Base-by-base conservation (phyloP, 2,797 vertebrate genomes). In the Enteromius anoplus region DNA sequence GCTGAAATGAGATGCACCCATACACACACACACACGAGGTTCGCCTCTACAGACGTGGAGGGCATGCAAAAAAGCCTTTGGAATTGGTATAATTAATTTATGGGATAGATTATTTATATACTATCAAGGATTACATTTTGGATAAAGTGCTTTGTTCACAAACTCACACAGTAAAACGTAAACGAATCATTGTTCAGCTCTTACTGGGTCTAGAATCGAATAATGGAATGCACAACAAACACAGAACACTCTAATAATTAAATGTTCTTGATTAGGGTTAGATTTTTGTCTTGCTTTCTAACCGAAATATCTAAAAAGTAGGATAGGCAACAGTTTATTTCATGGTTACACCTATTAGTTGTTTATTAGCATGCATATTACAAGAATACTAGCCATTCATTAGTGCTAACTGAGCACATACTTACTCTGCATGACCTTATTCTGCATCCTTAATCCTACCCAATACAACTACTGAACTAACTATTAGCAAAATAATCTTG, bases 51-150 rank as follows among this genome's bases (percentile, higher is more conserved):
- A 85, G 85, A 90, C 86, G 82, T 88, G 88, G 73, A 84, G 71
- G 84, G 87, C 88, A 84, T 87, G 85, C 80, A 73, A 78, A 88
- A 88, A 80, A 78, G 86, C 88, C 85, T 66, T 81, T 84, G 76
- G 51, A 58, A n/a, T 78, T 23, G 62, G 86, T 85, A 69, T 78
- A 75, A 87, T 86, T 55, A 84, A 89, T 88, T 83, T 82, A 23
- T 23, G 77, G 60, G 42, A 80, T 58, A 45, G 32, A 19, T 40
- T 65, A 71, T 26, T 65, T 11, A 37, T 58, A 37, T 77, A 88
- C 88, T 77, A 88, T 84, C 83, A 86, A 84, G 88, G 83, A 90
- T 89, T 79, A 85, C 85, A 88, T 83, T 62, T 85, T 73, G 85
- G 85, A 90, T 87, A 77, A 17, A 84, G 78, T 11, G 15, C 8